Conservation (phyloP, 30 jellyfish, hydroid and myxozoan genomes). For the Euphysa ruthae region DNA sequence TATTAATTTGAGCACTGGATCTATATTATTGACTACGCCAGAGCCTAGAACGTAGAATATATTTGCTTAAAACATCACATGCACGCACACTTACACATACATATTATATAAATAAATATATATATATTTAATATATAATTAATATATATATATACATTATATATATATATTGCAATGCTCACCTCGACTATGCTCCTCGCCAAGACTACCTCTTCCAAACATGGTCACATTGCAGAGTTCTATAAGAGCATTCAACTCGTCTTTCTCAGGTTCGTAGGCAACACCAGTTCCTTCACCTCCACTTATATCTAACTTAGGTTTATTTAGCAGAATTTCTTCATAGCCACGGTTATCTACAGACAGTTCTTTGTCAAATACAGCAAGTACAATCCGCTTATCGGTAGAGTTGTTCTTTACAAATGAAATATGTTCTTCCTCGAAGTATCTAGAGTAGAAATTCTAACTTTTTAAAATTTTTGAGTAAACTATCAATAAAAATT, state of each 20-base stretch:
- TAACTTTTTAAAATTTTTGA: too few species aligned
- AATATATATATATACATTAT: too few species aligned
- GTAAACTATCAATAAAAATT: too few species aligned
- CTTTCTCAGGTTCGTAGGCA: slow-evolving; percentile 53
- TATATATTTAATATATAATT: too few species aligned
- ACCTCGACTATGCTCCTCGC: slow-evolving; percentile 61
- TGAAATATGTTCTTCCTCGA: slow-evolving; percentile 14
- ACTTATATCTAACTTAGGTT: slow-evolving; percentile 65
- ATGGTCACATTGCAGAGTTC: slow-evolving; percentile 62
- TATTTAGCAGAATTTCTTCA: slow-evolving; percentile 41
- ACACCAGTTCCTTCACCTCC: slow-evolving; percentile 81
- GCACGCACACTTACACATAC: too few species aligned
- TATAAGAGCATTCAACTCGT: slow-evolving; percentile 50
- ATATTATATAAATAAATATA: too few species aligned
- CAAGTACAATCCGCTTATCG: slow-evolving; percentile 48
- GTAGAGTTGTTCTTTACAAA: slow-evolving; percentile 2
- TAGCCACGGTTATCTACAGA: slow-evolving; percentile 40
- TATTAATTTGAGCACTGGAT: too few species aligned
- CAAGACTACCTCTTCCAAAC: slow-evolving; percentile 80
- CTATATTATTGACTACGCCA: too few species aligned
- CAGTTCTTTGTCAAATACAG: slow-evolving; percentile 49
- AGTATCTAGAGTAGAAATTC: slow-evolving; percentile 9
- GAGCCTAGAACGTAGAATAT: too few species aligned
- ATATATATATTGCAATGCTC: too few species aligned
- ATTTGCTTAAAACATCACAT: too few species aligned